Base-by-base conservation (phyloP, 35 echinoderm and acorn worm species). In the Holothuria glaberrima region DNA sequence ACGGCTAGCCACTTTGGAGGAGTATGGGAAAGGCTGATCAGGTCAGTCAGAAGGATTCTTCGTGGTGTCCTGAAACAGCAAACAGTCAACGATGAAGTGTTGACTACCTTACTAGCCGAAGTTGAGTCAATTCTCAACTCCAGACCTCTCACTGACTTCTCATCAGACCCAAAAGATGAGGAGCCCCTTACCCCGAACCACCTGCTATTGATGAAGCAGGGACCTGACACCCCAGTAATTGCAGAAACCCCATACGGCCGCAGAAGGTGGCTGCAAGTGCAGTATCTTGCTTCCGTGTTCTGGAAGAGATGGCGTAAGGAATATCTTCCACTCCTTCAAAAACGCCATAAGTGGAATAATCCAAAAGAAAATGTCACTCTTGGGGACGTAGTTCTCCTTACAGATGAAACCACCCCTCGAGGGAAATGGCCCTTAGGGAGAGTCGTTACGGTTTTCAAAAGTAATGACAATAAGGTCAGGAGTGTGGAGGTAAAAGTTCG, bases 101-200 rank as follows among this genome's bases (percentile, higher is more conserved):
- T 91, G 35, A 29, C 6, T 16, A 91, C 90, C 48, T 9, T 91
- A 18, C 21, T 91, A 16, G 61, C 62, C 38, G 73, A 82, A 20
- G 85, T 92, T 44, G 85, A 89, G 44, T 89, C 84, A 19, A 91
- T 88, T 18, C 45, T 94, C 71, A 94, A 94, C 64, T 60, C 59
- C 9, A 46, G 92, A 30, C 88, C 92, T 28, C 33, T 94, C 17
- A 94, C 88, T 26, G 82, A 61, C 14, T 22, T 86, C 57, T 86
- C 80, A 0, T 92, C 34, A 22, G 88, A 94, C 66, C 62, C 50
- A 5, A 54, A 9, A 20, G 78, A 89, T 60, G 13, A 29, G 16
- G 92, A 90, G 25, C 77, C 92, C 25, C 34, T 94, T 16, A 94
- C 92, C 14, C 92, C 92, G 4, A 94, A 94, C 67, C 92, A 94